These are phyloP conservation scores for Moxostoma hubbsi DNA, from an alignment of 2,797 vertebrate genomes.

Conservation along the genomic window DNA sequence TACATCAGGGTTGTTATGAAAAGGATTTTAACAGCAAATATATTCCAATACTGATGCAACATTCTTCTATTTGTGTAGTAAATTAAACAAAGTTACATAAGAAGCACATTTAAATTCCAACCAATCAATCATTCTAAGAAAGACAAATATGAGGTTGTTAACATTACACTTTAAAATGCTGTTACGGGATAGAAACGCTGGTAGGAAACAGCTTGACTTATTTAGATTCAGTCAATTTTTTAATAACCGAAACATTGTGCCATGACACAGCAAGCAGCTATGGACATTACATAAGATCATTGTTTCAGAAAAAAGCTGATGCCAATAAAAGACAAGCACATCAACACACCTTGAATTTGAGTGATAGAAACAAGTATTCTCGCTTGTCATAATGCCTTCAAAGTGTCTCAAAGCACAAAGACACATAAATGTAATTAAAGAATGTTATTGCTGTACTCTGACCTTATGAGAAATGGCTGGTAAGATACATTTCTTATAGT, in stretches of 20 bases:
- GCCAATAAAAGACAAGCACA: background rate
- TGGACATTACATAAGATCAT: background rate
- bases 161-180: background rate
- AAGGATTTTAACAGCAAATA: background rate
- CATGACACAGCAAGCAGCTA: background rate
- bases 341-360: slow-evolving; percentile 4
- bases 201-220: background rate
- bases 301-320: background rate
- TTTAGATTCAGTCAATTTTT: background rate
- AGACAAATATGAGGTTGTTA: background rate
- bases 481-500: slow-evolving; percentile 5
- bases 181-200: background rate
- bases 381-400: background rate
- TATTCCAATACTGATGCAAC: background rate
- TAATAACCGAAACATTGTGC: background rate
- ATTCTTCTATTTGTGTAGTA: background rate
- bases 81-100: background rate
- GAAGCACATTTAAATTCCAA: background rate
- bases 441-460: slow-evolving; percentile 50
- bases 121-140: background rate
- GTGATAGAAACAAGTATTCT: background rate
- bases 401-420: slow-evolving; percentile 13
- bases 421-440: slow-evolving; percentile 34
- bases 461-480: background rate
- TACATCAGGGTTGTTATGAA: background rate